Evolutionary conservation across 2,888 invertebrate species (phyloP).

Genomic region (Terebella lapidaria): DNA sequence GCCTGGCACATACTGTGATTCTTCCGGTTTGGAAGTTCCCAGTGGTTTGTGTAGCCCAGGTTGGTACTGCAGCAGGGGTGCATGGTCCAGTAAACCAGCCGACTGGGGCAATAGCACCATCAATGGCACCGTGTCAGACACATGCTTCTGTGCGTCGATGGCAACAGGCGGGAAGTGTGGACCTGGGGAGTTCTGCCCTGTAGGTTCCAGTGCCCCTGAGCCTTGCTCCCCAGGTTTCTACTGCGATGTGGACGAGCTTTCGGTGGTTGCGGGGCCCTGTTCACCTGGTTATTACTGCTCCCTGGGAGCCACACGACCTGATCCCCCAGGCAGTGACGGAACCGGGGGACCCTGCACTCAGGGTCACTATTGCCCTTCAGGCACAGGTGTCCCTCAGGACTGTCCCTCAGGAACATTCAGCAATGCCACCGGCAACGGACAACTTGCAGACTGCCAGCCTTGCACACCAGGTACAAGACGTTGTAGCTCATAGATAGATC

Average conservation of each 20-base stretch:
- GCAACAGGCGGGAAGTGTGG: slow-evolving; percentile 45
- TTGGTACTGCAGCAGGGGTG: slow-evolving; percentile 47
- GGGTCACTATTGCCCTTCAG: slow-evolving; percentile 44
- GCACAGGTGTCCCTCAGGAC: slow-evolving; percentile 30
- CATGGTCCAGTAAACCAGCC: slow-evolving; percentile 37
- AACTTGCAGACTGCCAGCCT: slow-evolving; percentile 32
- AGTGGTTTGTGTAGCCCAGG: slow-evolving; percentile 39
- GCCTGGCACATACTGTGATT: slow-evolving; percentile 41
- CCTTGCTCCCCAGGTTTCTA: slow-evolving; percentile 34
- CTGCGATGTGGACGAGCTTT: not conserved
- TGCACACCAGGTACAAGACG: slow-evolving; percentile 39
- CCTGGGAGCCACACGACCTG: slow-evolving; percentile 27
- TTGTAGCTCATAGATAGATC: too few species aligned
- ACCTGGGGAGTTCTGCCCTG: slow-evolving; percentile 43
- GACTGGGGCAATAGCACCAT: slow-evolving; percentile 32
- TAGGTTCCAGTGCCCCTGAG: slow-evolving; percentile 37
- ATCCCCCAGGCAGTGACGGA: slow-evolving; percentile 37
- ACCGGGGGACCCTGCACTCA: slow-evolving; percentile 42
- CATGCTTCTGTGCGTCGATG: slow-evolving; percentile 38
- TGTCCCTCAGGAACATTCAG: slow-evolving; percentile 44
- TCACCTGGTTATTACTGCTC: slow-evolving; percentile 43
- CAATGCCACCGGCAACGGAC: slow-evolving; percentile 38
- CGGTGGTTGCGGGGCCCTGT: slow-evolving; percentile 25
- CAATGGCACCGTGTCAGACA: slow-evolving; percentile 24
- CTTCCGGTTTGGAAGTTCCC: slow-evolving; percentile 29